Base-by-base conservation (phyloP, 2,888 invertebrate genomes). In the Thymelicus acteon region DNA sequence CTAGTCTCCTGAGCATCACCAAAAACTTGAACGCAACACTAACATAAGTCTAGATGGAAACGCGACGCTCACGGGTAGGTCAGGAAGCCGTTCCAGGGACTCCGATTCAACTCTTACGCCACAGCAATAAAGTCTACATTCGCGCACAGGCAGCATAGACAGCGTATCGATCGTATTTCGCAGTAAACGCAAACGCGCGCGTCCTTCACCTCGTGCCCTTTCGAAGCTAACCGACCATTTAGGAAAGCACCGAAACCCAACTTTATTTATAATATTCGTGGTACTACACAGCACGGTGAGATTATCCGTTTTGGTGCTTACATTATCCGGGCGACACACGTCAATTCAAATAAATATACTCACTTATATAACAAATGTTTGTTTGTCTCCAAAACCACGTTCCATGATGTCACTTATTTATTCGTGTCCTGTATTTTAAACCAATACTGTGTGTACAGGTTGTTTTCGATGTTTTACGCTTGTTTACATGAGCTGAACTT, bases 191-290 rank as follows among this genome's bases (percentile, higher is more conserved):
- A 79, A 81, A 70, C 85, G 80, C 80, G 83, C 81, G 81, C 87
- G 92, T 90, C 92, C 91, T 91, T 92, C 91, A 91, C 91, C 92
- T 81, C 85, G 84, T 91, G 91, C 86, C 92, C 92, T 92, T 92
- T 84, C 82, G 70, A 76, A 80, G 76, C 80, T 79, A 85, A 73
- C 82, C 86, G 81, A 71, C 82, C 74, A 76, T 80, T 80, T 84
- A 77, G 72, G 75, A 79, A 78, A 83, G 80, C 74, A 64, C 71
- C 49, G 15, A 57, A 48, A 24, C 48, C 40, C 47, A 39, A 31
- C 44, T 44, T n/a, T 67, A 24, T 15, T 52, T 67, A 49, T 52
- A 39, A 10, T 49, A 52, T 10, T 48, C 60, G n/a, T 44, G 44
- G 5, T 44, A 44, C 12, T 1, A 44, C 12, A 1, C 8, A 44